These are phyloP conservation scores for Halocynthia roretzi DNA, from an alignment of 23 tunicate genomes.

Conservation along the genomic window DNA sequence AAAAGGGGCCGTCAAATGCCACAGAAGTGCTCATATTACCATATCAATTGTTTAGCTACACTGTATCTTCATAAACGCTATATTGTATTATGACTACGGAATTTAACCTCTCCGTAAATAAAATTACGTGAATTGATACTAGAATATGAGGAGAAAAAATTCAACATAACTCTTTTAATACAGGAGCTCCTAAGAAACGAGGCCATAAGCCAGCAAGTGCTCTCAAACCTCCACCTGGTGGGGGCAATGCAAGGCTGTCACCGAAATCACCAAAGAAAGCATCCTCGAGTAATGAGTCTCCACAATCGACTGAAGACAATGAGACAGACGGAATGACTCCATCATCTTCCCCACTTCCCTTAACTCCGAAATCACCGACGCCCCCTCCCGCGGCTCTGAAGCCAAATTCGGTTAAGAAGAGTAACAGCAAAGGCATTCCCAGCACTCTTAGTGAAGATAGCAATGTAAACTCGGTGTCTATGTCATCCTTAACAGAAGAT, in stretches of 20 bases:
- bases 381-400: constrained; percentile 17
- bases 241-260: neutral
- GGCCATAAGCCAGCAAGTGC: constrained; percentile 47
- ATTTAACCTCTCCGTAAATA: too few relatives aligned
- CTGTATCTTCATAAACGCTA: too few relatives aligned
- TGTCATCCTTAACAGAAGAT: too few relatives aligned
- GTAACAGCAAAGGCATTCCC: too few relatives aligned
- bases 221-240: constrained; percentile 37
- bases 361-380: neutral
- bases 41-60: too few relatives aligned
- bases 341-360: neutral
- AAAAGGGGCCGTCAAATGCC: too few relatives aligned
- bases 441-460: too few relatives aligned
- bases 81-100: too few relatives aligned
- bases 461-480: too few relatives aligned
- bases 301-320: neutral
- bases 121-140: too few relatives aligned
- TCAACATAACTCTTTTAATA: neutral
- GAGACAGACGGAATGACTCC: neutral
- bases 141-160: too few relatives aligned
- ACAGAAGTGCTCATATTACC: too few relatives aligned
- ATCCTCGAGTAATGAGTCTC: neutral
- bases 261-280: neutral
- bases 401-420: neutral
- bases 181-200: constrained; percentile 24